Evolutionary conservation across 2,888 invertebrate genomes (phyloP).

Genomic region (Drosophila monieri): DNA sequence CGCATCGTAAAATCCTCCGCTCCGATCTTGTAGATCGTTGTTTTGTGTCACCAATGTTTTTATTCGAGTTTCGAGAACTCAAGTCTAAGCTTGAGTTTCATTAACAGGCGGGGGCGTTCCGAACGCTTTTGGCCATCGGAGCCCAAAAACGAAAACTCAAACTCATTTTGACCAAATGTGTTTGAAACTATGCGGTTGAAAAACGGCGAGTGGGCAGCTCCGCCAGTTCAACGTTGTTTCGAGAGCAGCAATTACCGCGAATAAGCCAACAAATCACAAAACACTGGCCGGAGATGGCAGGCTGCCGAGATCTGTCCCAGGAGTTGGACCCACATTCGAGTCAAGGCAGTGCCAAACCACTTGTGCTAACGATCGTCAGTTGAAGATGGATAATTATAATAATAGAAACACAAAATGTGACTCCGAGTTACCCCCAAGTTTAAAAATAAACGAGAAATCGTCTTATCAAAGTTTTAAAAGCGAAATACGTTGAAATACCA

Average conservation of each 20-base stretch:
- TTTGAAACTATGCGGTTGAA: conserved; percentile 1
- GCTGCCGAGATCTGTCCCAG: neutral
- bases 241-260: conserved; percentile 33
- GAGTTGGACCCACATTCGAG: conserved; percentile 14
- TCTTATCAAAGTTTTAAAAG: no score
- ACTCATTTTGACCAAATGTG: conserved; percentile 67
- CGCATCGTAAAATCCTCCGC: conserved; percentile 63
- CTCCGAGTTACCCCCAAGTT: no score
- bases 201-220: conserved; percentile 39
- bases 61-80: conserved; percentile 52
- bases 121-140: conserved; percentile 54
- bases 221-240: conserved; percentile 34
- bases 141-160: conserved; percentile 56
- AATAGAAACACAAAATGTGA: no score
- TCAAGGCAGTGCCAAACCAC: conserved; percentile 2
- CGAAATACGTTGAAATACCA: neutral
- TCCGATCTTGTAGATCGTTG: conserved; percentile 23
- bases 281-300: neutral
- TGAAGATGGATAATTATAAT: neutral
- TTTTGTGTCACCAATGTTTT: conserved; percentile 40
- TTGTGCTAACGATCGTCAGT: neutral
- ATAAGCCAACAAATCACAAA: neutral
- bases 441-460: no score
- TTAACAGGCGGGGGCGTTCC: conserved; percentile 40
- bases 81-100: conserved; percentile 39